Conservation (phyloP, 2,888 invertebrate genomes). For the Alentia gelatinosa region DNA sequence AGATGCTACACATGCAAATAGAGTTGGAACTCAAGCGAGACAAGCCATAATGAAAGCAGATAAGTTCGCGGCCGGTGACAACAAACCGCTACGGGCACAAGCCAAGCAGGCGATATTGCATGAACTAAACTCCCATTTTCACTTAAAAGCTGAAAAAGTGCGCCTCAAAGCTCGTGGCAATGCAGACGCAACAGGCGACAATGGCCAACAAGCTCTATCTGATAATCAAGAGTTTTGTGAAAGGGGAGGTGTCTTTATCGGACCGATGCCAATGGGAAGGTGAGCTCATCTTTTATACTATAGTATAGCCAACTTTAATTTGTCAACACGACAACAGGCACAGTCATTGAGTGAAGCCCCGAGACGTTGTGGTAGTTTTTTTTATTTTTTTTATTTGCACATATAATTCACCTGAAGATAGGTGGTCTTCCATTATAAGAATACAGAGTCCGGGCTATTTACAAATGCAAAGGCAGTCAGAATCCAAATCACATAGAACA, state of each 20-base stretch:
- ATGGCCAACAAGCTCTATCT: neutral
- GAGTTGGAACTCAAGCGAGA: neutral
- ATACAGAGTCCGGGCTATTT: no score
- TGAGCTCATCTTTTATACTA: neutral
- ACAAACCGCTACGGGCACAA: no score
- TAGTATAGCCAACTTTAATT: neutral
- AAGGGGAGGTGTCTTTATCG: neutral
- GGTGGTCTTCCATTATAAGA: no score
- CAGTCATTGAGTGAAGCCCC: no score
- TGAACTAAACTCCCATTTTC: neutral
- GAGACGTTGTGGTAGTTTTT: no score
- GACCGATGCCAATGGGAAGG: slow-evolving; percentile 38
- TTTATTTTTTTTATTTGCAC: no score
- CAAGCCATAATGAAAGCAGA: neutral
- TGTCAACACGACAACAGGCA: no score
- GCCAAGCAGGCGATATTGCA: slow-evolving; percentile 36
- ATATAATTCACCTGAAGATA: no score
- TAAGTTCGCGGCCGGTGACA: neutral
- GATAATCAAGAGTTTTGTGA: neutral
- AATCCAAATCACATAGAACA: no score
- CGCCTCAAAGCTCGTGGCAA: neutral
- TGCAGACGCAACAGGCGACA: neutral
- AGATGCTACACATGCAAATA: neutral
- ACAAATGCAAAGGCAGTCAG: no score
- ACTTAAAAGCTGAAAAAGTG: neutral